Conservation (phyloP, 2,888 invertebrate genomes). For the Mactromeris polynyma region DNA sequence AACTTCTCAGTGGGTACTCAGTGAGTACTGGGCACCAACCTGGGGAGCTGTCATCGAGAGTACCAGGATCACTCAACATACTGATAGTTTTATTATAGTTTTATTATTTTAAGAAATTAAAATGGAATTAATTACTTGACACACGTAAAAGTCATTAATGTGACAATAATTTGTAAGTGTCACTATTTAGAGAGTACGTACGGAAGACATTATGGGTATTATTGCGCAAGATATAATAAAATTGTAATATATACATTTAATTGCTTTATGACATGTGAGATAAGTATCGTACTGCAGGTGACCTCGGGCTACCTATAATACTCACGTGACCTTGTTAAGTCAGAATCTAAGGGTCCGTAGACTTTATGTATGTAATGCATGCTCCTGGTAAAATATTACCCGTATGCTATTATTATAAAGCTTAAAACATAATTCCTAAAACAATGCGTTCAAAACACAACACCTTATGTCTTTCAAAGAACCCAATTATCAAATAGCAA, state of each 20-base stretch:
- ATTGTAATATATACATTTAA: slow-evolving; percentile 46
- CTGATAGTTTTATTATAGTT: slow-evolving; percentile 5
- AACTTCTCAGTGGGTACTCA: not conserved
- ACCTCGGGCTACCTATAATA: slow-evolving; percentile 4
- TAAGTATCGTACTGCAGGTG: slow-evolving; percentile 27
- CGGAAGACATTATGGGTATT: slow-evolving; percentile 60
- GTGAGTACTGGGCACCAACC: no score
- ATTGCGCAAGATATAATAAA: slow-evolving; percentile 52
- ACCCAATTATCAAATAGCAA: no score
- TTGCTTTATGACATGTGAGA: slow-evolving; percentile 57
- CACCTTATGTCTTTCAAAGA: no score
- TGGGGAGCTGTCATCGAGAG: no score
- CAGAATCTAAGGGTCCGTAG: not conserved
- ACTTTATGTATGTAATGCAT: not conserved
- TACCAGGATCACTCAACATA: no score
- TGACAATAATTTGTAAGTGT: slow-evolving; percentile 24
- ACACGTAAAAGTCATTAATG: slow-evolving; percentile 18
- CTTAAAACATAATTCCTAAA: no score
- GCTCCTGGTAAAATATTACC: not conserved
- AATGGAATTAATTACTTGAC: not conserved
- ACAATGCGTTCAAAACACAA: no score
- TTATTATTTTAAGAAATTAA: not conserved
- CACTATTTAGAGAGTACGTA: slow-evolving; percentile 3
- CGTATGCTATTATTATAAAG: not conserved
- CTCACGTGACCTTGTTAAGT: not conserved